Base-by-base conservation (phyloP, 2,113 vertebrate genomes). In the Nematolebias whitei region DNA sequence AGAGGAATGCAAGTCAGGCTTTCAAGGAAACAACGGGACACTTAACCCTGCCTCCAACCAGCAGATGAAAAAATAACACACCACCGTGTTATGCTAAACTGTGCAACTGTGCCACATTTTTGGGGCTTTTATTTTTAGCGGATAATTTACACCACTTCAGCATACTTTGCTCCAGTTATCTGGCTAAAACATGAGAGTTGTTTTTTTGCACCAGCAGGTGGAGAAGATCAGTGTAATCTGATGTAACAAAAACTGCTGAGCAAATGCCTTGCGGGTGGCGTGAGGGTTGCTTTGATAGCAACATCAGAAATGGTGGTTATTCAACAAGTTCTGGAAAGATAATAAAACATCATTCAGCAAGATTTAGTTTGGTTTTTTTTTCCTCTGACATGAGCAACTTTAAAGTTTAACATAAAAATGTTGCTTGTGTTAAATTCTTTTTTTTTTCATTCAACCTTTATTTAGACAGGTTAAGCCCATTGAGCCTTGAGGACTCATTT, bases 211-310 rank as follows among this genome's bases (percentile, higher is more conserved):
- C 41, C 77, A 78, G 66, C 54, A 60, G 79, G 74, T 70, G 45
- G 64, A 56, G 59, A 64, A 66, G 66, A 77, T 66, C 59, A 41
- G 76, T 51, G 54, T 82, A 79, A 85, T 88, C 78, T 70, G 68
- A 86, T 76, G 78, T 60, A 49, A 63, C 49, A 65, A 60, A 82
- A 80, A 82, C 58, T 63, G 68, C 82, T 80, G 71, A 84, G 58
- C 62, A 52, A 68, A 62, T 64, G 58, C 55, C 82, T 80, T 72
- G 35, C 39, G 54, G 29, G 32, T 35, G 35, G 32, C 60, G 58
- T 20, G 44, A 20, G 68, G 65, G 23, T 18, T 56, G 73, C 53
- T 60, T 58, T 67, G 68, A 84, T 71, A 74, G 56, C 20, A 43
- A 39, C 44, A 53, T 65, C 61, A 72, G 58, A 76, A 68, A 64